Evolutionary conservation across 2,797 vertebrate genomes (phyloP), one percentile per base, ranked within the genome.

Genomic region (Rhynchonycteris naso): DNA sequence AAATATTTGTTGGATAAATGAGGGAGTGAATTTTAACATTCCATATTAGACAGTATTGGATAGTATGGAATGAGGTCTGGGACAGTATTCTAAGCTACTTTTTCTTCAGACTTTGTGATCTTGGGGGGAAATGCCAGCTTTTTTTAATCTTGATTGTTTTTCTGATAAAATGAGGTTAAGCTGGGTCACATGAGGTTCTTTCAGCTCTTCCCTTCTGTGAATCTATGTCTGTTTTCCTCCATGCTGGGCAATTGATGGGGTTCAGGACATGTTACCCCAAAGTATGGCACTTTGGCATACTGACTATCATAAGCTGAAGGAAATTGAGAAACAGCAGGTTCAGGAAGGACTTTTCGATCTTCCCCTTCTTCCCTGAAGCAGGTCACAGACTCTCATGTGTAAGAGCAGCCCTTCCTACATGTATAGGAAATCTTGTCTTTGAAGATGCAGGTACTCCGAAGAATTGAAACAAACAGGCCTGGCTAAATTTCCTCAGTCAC

Each of bases 101-200:
- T 82, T 68, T 58, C 8, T 43, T 4, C 14, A n/a, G 21, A 56
- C 22, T 38, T 1, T 75, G 15, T 82, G 52, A 80, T 65, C 65
- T 94, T 94, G 47, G 89, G 56, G 65, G 28, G 66, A 26, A 80
- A 61, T 82, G 30, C n/a, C 16, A 19, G 33, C 35, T 88, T 88
- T 93, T 88, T 93, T 65, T 61, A 30, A 47, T 85, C 50, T 71
- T 88, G 50, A 80, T 88, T 66, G 35, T 14, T 72, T 92, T 94
- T 88, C 83, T 93, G 69, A 91, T 75, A 84, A 88, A 85, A 72
- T 24, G 35, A n/a, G 18, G 65, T 79, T 91, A 59, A 91, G 58
- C 69, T 74, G 63, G 87, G 87, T 69, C 28, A 58, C 11, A 19
- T 74, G 61, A 80, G 5, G 82, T 94, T 81, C 52, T 89, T 85